Conservation (phyloP, 1,140 invertebrate genomes). For the Drosophila kohkoa region DNA sequence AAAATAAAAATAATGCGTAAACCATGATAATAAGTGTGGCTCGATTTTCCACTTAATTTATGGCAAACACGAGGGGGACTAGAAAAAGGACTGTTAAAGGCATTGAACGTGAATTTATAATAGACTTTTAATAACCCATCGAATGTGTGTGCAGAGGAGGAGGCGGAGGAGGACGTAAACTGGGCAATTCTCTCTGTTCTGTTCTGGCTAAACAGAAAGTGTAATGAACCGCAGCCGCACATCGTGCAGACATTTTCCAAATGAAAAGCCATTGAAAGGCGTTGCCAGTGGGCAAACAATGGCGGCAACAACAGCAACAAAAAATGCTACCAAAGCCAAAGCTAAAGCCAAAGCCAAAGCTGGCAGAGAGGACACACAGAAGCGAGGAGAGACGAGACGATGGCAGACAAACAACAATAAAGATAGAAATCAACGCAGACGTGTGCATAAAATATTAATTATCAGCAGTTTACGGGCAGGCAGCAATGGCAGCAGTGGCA, state of each 20-base stretch:
- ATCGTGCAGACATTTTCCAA: constrained; percentile 78
- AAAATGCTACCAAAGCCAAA: constrained; percentile 17
- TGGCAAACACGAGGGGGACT: constrained; percentile 47
- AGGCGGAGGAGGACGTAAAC: background rate
- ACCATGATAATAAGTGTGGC: constrained; percentile 55
- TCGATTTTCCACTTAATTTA: constrained; percentile 77
- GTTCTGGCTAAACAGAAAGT: constrained; percentile 73
- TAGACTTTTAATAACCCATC: constrained; percentile 75
- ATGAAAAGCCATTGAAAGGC: constrained; percentile 76
- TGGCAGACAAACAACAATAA: constrained; percentile 79
- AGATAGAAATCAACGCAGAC: constrained; percentile 84
- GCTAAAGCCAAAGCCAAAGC: constrained; percentile 30
- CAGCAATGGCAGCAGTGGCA: constrained; percentile 22
- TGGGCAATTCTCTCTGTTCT: background rate
- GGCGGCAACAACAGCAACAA: constrained; percentile 20
- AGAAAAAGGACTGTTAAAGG: constrained; percentile 2
- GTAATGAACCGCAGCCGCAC: constrained; percentile 77
- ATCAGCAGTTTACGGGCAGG: constrained; percentile 73
- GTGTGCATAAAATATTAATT: constrained; percentile 84
- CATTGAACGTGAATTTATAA: constrained; percentile 72
- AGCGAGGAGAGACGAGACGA: constrained; percentile 11
- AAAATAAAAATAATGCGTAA: constrained; percentile 35
- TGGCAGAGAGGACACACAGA: background rate
- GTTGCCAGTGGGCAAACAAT: constrained; percentile 75
- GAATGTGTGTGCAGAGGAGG: background rate